A percentile compares a stretch with the other conserved stretches of the same genome.
Evolutionary conservation across 2,888 invertebrate genomes (phyloP).

Genomic region (Parapristionchus giblindavisi): DNA sequence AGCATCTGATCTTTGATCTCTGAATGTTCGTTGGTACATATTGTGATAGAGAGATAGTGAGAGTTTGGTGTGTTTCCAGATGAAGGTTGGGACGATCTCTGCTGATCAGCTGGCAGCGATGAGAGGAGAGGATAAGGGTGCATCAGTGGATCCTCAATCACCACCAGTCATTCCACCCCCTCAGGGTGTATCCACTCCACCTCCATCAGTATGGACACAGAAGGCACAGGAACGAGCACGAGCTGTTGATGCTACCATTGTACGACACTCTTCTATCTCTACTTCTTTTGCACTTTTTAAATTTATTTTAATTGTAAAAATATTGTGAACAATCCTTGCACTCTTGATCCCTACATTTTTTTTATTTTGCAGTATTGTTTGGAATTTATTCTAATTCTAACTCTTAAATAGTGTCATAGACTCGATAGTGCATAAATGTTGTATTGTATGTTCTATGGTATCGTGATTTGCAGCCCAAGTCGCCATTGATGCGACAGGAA

Average conservation of each 20-base stretch:
- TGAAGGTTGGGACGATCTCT: conserved; percentile 59
- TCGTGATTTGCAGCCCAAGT: conserved; percentile 61
- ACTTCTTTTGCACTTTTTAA: not conserved
- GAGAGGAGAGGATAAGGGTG: conserved; percentile 43
- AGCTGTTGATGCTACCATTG: conserved; percentile 47
- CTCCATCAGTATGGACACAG: conserved; percentile 64
- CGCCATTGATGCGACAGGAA: conserved; percentile 68
- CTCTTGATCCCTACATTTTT: not conserved
- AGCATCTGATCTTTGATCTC: too few species aligned
- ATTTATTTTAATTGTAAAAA: not conserved
- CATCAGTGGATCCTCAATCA: conserved; percentile 34
- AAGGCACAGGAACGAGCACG: conserved; percentile 68
- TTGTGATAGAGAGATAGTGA: too few species aligned
- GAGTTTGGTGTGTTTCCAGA: too few species aligned
- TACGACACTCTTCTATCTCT: conserved; percentile 28
- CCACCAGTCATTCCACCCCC: conserved; percentile 52
- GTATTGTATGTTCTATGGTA: not conserved
- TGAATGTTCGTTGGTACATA: too few species aligned
- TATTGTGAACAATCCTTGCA: too few species aligned
- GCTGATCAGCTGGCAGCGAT: conserved; percentile 56
- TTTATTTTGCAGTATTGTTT: not conserved
- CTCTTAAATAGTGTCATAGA: not conserved
- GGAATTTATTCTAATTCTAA: not conserved
- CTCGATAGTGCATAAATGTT: not conserved
- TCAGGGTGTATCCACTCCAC: conserved; percentile 44